A percentile compares a stretch with the other conserved stretches of the same genome.
Evolutionary conservation across 1,140 invertebrate genomes (phyloP).

Genomic region (Cotesia chilonis): DNA sequence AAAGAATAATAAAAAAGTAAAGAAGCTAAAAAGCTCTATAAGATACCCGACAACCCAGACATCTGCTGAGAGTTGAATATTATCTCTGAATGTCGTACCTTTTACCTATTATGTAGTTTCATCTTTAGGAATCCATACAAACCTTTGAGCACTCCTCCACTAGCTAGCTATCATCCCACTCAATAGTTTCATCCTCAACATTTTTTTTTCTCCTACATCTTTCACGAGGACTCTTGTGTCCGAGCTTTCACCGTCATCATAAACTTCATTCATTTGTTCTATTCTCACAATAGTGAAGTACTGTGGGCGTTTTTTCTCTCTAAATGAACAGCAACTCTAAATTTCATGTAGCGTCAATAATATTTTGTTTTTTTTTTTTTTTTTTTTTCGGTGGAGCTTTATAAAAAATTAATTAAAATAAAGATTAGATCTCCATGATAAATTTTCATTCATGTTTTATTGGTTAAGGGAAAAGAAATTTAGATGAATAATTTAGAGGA

Average conservation of each 20-base stretch:
- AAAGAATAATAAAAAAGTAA: constrained; percentile 23
- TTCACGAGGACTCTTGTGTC: constrained; percentile 13
- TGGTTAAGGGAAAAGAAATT: no score
- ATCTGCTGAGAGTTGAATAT: constrained; percentile 26
- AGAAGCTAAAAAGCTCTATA: constrained; percentile 18
- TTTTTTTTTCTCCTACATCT: constrained; percentile 20
- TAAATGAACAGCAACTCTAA: constrained; percentile 3
- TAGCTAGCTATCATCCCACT: constrained; percentile 29
- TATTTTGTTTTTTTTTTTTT: not conserved
- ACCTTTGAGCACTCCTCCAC: constrained; percentile 23
- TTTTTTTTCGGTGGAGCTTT: not conserved
- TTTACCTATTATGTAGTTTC: constrained; percentile 8
- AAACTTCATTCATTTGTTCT: constrained; percentile 15
- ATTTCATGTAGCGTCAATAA: not conserved
- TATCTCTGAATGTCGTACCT: constrained; percentile 22
- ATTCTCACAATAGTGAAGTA: constrained; percentile 17
- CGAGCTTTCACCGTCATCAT: constrained; percentile 23
- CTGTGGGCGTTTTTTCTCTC: constrained; percentile 20
- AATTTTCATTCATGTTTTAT: no score
- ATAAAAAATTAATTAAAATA: no score
- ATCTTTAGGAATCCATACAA: constrained; percentile 26
- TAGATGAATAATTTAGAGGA: no score
- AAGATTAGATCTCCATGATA: no score
- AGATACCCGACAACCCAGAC: constrained; percentile 30
- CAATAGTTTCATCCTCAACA: constrained; percentile 23